These are phyloP conservation scores for Struthio camelus DNA, from an alignment of 2,113 vertebrate genomes.

Conservation along the genomic window DNA sequence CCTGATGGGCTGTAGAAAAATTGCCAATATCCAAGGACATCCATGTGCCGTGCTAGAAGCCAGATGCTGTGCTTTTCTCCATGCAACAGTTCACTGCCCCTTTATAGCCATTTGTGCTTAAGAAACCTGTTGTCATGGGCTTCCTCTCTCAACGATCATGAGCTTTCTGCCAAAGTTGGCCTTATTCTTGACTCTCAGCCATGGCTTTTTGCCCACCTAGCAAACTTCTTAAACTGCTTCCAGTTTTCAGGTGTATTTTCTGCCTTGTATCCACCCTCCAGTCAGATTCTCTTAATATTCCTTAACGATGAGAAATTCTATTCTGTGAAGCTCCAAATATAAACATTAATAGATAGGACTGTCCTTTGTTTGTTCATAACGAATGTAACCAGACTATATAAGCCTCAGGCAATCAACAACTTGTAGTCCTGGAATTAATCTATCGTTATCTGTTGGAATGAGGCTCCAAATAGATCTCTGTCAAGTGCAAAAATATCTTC, in stretches of 20 bases:
- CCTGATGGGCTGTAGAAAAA: background rate
- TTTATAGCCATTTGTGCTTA: constrained; percentile 2
- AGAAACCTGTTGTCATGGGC: background rate
- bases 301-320: background rate
- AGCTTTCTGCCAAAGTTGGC: constrained; percentile 16
- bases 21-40: constrained; percentile 13
- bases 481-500: background rate
- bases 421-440: background rate
- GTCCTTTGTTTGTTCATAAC: background rate
- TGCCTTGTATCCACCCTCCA: background rate
- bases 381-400: background rate
- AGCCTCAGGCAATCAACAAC: background rate
- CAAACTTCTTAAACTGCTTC: constrained; percentile 17
- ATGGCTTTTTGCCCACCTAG: constrained; percentile 18
- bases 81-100: background rate
- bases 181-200: background rate
- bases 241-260: background rate
- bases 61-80: constrained; percentile 20
- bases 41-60: background rate
- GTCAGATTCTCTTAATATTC: background rate
- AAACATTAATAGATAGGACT: background rate
- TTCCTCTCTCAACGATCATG: background rate
- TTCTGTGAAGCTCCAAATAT: background rate
- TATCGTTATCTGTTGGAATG: background rate
- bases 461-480: background rate